A percentile compares a stretch with the other conserved stretches of the same genome.
Conservation (phyloP, 2,797 vertebrate genomes). For the Gymnopithys bicolor region DNA sequence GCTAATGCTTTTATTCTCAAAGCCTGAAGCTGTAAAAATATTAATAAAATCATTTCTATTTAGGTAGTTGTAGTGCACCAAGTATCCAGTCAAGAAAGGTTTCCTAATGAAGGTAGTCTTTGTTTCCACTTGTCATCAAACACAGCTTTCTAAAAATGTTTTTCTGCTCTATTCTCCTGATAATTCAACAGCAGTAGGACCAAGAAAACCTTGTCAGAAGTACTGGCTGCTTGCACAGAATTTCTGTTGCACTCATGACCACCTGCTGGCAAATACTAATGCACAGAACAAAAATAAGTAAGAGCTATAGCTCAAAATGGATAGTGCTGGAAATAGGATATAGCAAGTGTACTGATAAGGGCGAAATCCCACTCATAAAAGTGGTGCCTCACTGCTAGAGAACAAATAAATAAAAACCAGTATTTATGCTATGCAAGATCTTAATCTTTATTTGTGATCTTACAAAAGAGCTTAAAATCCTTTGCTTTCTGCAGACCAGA, state of each 20-base stretch:
- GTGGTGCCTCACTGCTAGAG: neutral
- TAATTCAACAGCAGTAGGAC: conserved; percentile 45
- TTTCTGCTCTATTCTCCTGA: conserved; percentile 23
- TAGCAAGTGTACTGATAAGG: neutral
- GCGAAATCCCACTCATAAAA: neutral
- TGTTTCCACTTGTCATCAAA: conserved; percentile 44
- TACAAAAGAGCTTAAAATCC: conserved; percentile 11
- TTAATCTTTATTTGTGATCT: conserved; percentile 32
- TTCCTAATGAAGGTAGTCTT: conserved; percentile 23
- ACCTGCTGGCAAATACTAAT: conserved; percentile 1
- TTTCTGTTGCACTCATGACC: conserved; percentile 25
- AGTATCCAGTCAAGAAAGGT: conserved; percentile 21
- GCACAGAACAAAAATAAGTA: conserved; percentile 12
- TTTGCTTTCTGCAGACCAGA: conserved; percentile 24
- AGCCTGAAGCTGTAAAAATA: conserved; percentile 48
- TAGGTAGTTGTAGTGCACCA: conserved; percentile 23
- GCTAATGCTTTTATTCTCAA: conserved; percentile 56
- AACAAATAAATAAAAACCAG: conserved; percentile 1
- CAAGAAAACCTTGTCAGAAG: conserved; percentile 23
- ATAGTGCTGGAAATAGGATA: neutral
- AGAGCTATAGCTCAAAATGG: conserved; percentile 6
- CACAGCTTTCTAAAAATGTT: conserved; percentile 35
- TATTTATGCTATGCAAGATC: neutral
- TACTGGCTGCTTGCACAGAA: neutral
- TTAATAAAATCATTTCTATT: conserved; percentile 54